Percentiles rank a stretch among this genome's conserved stretches.
phyloP scores from a whole-genome alignment of 2,888 invertebrate species.

The Oxytorus armatus region DNA sequence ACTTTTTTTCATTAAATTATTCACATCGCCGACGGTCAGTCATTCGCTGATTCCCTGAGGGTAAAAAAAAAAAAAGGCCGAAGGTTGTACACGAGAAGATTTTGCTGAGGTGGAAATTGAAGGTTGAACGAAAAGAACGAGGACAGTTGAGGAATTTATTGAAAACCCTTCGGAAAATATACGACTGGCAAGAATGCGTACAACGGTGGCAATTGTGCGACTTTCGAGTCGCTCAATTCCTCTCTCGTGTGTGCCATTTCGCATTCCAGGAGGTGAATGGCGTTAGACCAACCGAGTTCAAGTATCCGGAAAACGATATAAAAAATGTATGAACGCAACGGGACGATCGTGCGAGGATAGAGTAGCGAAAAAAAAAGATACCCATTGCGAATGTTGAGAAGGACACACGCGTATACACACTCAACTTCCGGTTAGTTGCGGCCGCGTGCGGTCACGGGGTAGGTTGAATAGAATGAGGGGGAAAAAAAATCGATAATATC shows the following conservation, averaged over 20 bases:
- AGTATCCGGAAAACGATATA: slow-evolving; percentile 42
- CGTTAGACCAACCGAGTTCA: slow-evolving; percentile 12
- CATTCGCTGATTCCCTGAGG: too few relatives aligned
- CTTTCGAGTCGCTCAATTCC: background rate
- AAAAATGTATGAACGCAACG: slow-evolving; percentile 41
- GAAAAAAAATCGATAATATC: too few relatives aligned
- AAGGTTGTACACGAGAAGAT: slow-evolving; percentile 14
- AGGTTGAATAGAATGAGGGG: too few relatives aligned
- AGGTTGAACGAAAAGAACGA: background rate
- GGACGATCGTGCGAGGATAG: background rate
- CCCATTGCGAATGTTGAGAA: slow-evolving; percentile 25
- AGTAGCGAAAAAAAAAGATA: slow-evolving; percentile 14
- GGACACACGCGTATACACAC: too few relatives aligned
- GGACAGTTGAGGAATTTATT: slow-evolving; percentile 35
- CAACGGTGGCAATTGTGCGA: background rate
- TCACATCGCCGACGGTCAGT: too few relatives aligned
- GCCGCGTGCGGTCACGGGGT: slow-evolving; percentile 10
- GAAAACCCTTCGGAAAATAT: slow-evolving; percentile 37
- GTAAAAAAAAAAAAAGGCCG: slow-evolving; percentile 2
- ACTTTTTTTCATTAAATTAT: too few relatives aligned
- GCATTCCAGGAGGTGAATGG: slow-evolving; percentile 8
- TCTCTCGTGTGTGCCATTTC: slow-evolving; percentile 26
- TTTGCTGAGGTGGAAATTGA: background rate
- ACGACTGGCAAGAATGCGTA: background rate
- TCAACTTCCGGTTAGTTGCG: slow-evolving; percentile 25